These are phyloP conservation scores for Pyrrhura leucotis DNA, from an alignment of 2,797 vertebrate genomes.

Conservation along the genomic window DNA sequence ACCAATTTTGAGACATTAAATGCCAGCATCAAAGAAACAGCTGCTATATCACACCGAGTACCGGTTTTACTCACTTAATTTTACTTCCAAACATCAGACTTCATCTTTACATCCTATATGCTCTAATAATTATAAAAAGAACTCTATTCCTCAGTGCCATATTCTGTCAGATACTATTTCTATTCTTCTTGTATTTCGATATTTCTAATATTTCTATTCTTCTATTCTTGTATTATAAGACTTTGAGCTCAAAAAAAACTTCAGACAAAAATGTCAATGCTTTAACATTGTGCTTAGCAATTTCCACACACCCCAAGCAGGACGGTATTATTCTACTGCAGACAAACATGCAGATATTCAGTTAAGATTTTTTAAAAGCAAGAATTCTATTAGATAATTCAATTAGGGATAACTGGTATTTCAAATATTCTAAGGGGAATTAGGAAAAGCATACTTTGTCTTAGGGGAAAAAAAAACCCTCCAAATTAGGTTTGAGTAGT, in stretches of 20 bases:
- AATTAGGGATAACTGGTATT: neutral
- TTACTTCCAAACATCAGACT: neutral
- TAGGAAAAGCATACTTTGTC: neutral
- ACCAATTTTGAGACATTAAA: neutral
- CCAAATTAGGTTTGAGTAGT: neutral
- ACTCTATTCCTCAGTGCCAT: neutral
- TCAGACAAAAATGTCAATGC: neutral
- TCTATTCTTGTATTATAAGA: neutral
- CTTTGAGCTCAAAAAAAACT: neutral
- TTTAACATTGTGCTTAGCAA: neutral
- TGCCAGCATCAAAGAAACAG: neutral
- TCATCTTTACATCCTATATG: neutral
- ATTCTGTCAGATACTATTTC: neutral
- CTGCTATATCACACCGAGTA: neutral
- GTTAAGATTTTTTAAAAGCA: neutral
- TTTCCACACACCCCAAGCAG: neutral
- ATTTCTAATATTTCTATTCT: neutral
- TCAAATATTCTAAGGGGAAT: neutral
- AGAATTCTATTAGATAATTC: neutral
- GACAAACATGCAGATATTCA: neutral
- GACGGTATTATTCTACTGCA: neutral
- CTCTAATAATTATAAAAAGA: neutral
- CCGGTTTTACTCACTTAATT: neutral
- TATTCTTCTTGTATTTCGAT: neutral
- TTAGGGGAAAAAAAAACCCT: rapidly evolving